Conservation (phyloP, 2,113 vertebrate genomes). For the Clarias gariepinus region DNA sequence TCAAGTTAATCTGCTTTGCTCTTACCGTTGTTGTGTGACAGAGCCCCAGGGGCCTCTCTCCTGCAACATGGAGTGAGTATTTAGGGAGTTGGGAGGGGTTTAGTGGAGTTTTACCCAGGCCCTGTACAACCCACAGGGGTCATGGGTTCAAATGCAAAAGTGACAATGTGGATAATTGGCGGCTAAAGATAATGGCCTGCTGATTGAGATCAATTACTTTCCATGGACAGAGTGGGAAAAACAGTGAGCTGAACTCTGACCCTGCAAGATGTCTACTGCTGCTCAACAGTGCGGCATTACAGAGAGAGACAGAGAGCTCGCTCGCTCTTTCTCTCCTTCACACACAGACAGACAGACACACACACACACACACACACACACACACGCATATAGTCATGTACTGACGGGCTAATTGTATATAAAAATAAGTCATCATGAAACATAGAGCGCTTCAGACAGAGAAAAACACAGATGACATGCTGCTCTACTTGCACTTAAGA, state of each 20-base stretch:
- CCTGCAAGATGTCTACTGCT: constrained; percentile 57
- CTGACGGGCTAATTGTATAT: neutral
- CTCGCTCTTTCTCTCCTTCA: constrained; percentile 40
- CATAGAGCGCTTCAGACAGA: neutral
- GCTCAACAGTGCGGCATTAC: constrained; percentile 55
- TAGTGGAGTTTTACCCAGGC: constrained; percentile 85
- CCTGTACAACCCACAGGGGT: constrained; percentile 79
- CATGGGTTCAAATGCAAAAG: constrained; percentile 90
- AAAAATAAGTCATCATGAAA: constrained; percentile 4
- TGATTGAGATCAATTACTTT: constrained; percentile 91
- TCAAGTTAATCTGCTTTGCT: constrained; percentile 78
- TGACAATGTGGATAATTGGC: constrained; percentile 96
- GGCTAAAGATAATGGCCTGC: constrained; percentile 89
- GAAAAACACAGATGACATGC: neutral
- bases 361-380: constrained; percentile 35
- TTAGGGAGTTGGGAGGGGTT: constrained; percentile 82
- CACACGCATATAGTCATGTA: constrained; percentile 25
- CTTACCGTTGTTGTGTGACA: constrained; percentile 77
- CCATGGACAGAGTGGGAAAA: constrained; percentile 70
- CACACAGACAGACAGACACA: constrained; percentile 25
- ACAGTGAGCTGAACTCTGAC: constrained; percentile 71
- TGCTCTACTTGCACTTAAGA: neutral
- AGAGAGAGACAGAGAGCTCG: constrained; percentile 48
- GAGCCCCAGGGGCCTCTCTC: constrained; percentile 71
- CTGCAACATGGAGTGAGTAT: constrained; percentile 81